Evolutionary conservation across 2,113 vertebrate species (phyloP).

Genomic region (Lamprologus callipterus): DNA sequence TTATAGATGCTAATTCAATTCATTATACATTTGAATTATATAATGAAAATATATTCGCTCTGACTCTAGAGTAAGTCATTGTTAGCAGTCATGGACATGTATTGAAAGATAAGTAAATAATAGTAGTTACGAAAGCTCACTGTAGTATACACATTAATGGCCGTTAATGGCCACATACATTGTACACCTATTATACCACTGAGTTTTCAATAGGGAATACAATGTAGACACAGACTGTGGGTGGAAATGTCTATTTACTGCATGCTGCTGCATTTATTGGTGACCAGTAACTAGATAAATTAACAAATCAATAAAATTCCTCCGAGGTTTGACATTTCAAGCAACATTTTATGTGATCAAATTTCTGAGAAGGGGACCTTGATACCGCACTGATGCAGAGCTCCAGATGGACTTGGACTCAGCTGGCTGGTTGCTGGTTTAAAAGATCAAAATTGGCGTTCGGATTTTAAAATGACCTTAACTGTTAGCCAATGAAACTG

Average conservation of each 20-base stretch:
- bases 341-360: constrained; percentile 33
- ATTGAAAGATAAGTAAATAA: not conserved
- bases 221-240: not conserved
- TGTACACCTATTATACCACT: not conserved
- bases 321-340: constrained; percentile 40
- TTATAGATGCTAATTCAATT: not conserved
- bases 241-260: constrained; percentile 6
- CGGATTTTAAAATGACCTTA: constrained; percentile 23
- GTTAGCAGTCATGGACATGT: not conserved
- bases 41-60: not conserved
- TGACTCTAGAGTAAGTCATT: not conserved
- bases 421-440: not conserved
- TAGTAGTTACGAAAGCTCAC: not conserved
- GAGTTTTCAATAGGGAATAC: not conserved
- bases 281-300: constrained; percentile 19
- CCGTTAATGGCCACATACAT: not conserved
- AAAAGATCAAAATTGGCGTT: constrained; percentile 40
- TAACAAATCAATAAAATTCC: constrained; percentile 18
- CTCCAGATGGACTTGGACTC: constrained; percentile 35
- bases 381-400: not conserved
- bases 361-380: not conserved
- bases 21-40: not conserved
- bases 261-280: not conserved
- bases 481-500: constrained; percentile 1
- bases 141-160: not conserved